phyloP scores from a whole-genome alignment of 2,888 invertebrate genomes.

The Zygothrica quintamaculata region DNA sequence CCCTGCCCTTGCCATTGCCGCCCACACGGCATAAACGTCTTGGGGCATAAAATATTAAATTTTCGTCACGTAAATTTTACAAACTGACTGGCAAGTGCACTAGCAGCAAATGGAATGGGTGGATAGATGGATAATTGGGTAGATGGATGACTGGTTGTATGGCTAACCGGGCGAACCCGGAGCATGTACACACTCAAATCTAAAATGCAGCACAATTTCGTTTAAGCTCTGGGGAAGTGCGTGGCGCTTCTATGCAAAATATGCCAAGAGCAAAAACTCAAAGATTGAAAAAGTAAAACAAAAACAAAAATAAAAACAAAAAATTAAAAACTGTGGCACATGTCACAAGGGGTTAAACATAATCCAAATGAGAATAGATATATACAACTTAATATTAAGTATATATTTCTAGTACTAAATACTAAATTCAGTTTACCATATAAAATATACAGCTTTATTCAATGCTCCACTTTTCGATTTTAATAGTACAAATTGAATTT shows the following conservation, averaged over 20 bases:
- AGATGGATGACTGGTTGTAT: conserved; percentile 29
- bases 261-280: conserved; percentile 15
- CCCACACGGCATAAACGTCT: conserved; percentile 74
- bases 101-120: conserved; percentile 34
- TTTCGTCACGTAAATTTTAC: conserved; percentile 79
- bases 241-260: conserved; percentile 59
- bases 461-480: conserved; percentile 55
- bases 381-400: no score
- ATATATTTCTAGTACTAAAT: not conserved
- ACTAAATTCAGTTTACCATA: conserved; percentile 67
- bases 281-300: not conserved
- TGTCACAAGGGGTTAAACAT: conserved; percentile 14
- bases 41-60: conserved; percentile 79
- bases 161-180: not conserved
- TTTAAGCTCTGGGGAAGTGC: conserved; percentile 44
- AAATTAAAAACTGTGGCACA: not conserved
- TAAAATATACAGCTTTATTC: conserved; percentile 79
- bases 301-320: not conserved
- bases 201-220: conserved; percentile 36
- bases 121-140: not conserved
- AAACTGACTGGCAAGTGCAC: conserved; percentile 59
- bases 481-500: conserved; percentile 62
- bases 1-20: no score
- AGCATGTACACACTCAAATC: not conserved
- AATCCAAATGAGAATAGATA: not conserved